These are phyloP conservation scores for Ctenoplectra terminalis DNA, from an alignment of 1,140 invertebrate genomes.

Conservation along the genomic window DNA sequence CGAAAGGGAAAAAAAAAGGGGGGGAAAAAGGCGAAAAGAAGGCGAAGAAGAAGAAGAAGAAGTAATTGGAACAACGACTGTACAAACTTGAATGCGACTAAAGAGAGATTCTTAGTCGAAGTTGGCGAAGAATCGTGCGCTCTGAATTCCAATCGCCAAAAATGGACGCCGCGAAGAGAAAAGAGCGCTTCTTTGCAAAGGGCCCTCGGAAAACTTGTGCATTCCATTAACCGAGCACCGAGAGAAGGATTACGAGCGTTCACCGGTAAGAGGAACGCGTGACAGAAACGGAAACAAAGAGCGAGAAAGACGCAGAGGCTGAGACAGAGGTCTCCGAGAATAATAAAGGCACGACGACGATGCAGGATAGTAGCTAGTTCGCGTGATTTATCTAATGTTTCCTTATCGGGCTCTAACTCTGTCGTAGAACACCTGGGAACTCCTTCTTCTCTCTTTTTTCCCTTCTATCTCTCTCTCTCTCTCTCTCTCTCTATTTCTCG, in stretches of 20 bases:
- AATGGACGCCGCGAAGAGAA: slow-evolving; percentile 29
- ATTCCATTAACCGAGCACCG: slow-evolving; percentile 33
- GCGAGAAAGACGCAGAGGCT: not conserved
- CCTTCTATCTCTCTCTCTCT: not conserved
- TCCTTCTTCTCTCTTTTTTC: slow-evolving; percentile 47
- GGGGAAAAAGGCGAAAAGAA: not conserved
- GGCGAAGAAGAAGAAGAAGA: not conserved
- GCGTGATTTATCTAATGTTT: slow-evolving; percentile 78
- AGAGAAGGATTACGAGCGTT: slow-evolving; percentile 25
- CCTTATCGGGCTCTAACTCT: slow-evolving; percentile 72
- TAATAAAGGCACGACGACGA: slow-evolving; percentile 68
- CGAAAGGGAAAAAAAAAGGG: not conserved
- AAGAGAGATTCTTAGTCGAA: not conserved
- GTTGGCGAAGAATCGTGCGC: not conserved
- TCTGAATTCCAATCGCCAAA: slow-evolving; percentile 44
- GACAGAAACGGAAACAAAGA: slow-evolving; percentile 39
- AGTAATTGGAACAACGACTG: not conserved
- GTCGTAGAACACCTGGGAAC: slow-evolving; percentile 72
- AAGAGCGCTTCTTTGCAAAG: slow-evolving; percentile 38
- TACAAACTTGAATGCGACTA: not conserved
- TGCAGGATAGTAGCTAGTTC: slow-evolving; percentile 60
- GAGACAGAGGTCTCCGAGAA: slow-evolving; percentile 59
- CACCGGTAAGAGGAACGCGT: slow-evolving; percentile 1
- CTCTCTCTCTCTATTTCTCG: not conserved
- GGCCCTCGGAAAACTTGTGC: slow-evolving; percentile 42